Conservation (phyloP, 2,888 invertebrate species). For the Odiellus spinosus region DNA sequence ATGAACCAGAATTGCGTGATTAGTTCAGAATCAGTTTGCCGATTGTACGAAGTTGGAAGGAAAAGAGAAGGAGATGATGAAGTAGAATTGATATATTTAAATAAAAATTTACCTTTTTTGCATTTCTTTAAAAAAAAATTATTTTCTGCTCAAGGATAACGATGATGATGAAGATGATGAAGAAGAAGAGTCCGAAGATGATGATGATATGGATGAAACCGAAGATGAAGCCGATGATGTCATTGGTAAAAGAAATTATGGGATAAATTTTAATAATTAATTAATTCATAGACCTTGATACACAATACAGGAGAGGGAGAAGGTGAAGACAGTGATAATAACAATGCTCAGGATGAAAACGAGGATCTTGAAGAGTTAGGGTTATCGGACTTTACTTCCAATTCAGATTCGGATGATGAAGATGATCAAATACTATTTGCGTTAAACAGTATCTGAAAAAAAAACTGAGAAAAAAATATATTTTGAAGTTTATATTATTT, state of each 20-base stretch:
- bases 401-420: conserved; percentile 1
- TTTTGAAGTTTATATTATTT: neutral
- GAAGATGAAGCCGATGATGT: conserved; percentile 12
- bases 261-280: neutral
- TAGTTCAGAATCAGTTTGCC: conserved; percentile 66
- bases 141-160: neutral
- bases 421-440: conserved; percentile 9
- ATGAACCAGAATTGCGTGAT: conserved; percentile 47
- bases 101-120: neutral
- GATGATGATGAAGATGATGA: neutral
- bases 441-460: conserved; percentile 1
- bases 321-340: conserved; percentile 18
- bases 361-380: conserved; percentile 3
- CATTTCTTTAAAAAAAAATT: neutral
- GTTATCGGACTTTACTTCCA: neutral
- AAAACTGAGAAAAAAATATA: neutral
- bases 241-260: conserved; percentile 3
- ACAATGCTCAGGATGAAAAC: conserved; percentile 17
- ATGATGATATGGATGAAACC: conserved; percentile 7
- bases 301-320: conserved; percentile 19
- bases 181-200: conserved; percentile 8
- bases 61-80: conserved; percentile 74
- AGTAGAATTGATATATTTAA: conserved; percentile 33
- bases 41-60: conserved; percentile 82
- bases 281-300: neutral